Evolutionary conservation across 1,140 invertebrate species (phyloP).

Genomic region (Argopecten irradians): DNA sequence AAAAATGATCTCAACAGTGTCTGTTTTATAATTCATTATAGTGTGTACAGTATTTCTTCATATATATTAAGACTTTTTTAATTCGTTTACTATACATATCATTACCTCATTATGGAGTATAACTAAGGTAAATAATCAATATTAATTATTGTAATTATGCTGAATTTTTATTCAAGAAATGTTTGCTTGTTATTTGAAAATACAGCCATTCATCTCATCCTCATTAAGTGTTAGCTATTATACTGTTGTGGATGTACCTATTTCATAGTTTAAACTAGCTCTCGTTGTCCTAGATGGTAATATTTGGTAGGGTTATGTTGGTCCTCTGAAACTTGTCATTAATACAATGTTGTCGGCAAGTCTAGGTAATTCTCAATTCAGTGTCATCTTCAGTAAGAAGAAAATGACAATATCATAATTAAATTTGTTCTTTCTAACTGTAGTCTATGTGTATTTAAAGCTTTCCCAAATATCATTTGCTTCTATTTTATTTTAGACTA

Average conservation of each 20-base stretch:
- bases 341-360: too few relatives aligned
- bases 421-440: too few relatives aligned
- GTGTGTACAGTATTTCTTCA: constrained; percentile 21
- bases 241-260: not conserved
- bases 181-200: constrained; percentile 18
- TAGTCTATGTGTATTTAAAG: too few relatives aligned
- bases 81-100: constrained; percentile 17
- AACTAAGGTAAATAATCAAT: constrained; percentile 23
- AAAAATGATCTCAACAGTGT: not conserved
- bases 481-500: too few relatives aligned
- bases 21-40: not conserved
- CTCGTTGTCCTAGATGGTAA: not conserved
- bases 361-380: too few relatives aligned
- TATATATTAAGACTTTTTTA: constrained; percentile 17
- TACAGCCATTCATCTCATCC: constrained; percentile 15
- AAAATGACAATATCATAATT: too few relatives aligned
- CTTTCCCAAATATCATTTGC: too few relatives aligned
- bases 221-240: constrained; percentile 5
- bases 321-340: too few relatives aligned
- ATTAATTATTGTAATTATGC: constrained; percentile 23
- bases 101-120: constrained; percentile 18
- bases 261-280: not conserved
- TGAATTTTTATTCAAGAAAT: constrained; percentile 23
- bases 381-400: too few relatives aligned
- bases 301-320: too few relatives aligned